Conservation (phyloP, 2,797 vertebrate species). For the Gouania willdenowi region DNA sequence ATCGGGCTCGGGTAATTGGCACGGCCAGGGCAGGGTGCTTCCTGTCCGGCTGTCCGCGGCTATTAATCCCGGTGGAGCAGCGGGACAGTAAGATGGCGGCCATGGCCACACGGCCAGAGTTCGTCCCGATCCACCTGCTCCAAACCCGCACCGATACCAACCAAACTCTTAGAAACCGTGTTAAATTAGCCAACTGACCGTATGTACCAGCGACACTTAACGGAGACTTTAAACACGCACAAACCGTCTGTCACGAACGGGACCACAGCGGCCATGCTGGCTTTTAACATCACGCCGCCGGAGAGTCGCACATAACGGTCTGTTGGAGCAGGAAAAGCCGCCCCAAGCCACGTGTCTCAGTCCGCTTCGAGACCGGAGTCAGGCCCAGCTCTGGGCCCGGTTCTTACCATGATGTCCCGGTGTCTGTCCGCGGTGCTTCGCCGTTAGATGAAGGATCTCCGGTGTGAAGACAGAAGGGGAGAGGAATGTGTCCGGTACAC, state of each 20-base stretch:
- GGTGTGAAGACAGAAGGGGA: conserved; percentile 43
- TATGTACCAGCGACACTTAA: too few species aligned
- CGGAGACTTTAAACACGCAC: too few species aligned
- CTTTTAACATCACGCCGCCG: conserved; percentile 19
- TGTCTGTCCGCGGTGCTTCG: conserved; percentile 21
- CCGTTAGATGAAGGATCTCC: conserved; percentile 32
- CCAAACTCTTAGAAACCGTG: too few species aligned
- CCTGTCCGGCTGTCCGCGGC: too few species aligned
- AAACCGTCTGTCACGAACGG: background rate
- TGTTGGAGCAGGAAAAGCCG: background rate
- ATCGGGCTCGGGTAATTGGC: too few species aligned
- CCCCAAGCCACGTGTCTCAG: background rate
- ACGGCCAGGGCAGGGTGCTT: too few species aligned
- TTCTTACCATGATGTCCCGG: conserved; percentile 58
- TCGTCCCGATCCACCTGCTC: too few species aligned
- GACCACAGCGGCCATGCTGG: conserved; percentile 47
- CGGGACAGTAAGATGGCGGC: too few species aligned
- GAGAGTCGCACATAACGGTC: conserved; percentile 6
- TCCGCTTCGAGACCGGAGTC: accelerated
- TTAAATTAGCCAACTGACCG: too few species aligned
- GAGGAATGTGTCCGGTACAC: conserved; percentile 66
- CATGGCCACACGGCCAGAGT: too few species aligned
- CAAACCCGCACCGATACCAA: too few species aligned
- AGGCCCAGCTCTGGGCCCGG: accelerated
- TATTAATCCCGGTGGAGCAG: too few species aligned